Evolutionary conservation across 2,113 vertebrate species (phyloP), one percentile per base, ranked within the genome.

Genomic region (Hymenochirus boettgeri): DNA sequence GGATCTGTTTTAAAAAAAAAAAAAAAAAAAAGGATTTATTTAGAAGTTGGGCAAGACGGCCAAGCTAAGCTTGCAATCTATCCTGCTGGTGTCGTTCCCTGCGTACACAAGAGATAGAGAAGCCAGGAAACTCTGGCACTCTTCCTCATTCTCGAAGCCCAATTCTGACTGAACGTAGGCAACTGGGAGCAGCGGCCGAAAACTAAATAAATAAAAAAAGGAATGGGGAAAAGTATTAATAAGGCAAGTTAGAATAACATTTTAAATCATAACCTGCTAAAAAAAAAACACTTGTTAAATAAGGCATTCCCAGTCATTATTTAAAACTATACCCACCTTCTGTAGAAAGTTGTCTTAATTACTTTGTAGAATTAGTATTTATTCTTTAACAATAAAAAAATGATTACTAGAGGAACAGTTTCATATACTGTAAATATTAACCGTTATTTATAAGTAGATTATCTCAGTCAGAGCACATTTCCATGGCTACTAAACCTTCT

Each of bases 31-130:
- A 17, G 21, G 35, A 8, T 33, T 19, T 45, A 25, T 70, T 86
- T 84, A 94, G 62, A 87, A 93, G 70, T 89, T 88, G 64, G 89
- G 79, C 74, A 95, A 78, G 79, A 80, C 74, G 57, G 84, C 80
- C 80, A 91, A 77, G 83, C 93, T 95, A 80, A 85, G 80, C 88
- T 93, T 94, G 85, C 92, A 94, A 83, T 96, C 92, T 87, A 96
- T 89, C 79, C 88, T 93, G 85, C 74, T 54, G 75, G 85, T 83
- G 84, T 96, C 92, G 69, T 76, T 86, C 55, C 82, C 81, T 45
- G 63, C 69, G 73, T 90, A 92, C 56, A 86, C 79, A 75, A 94
- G 86, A 75, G 90, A 89, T 39, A 94, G 83, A 76, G 88, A 82
- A 61, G 82, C 85, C 77, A 96, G 86, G 83, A 92, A 95, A 74